Evolutionary conservation across 2,797 vertebrate species (phyloP).

Genomic region (Notoglanidium macrostoma): DNA sequence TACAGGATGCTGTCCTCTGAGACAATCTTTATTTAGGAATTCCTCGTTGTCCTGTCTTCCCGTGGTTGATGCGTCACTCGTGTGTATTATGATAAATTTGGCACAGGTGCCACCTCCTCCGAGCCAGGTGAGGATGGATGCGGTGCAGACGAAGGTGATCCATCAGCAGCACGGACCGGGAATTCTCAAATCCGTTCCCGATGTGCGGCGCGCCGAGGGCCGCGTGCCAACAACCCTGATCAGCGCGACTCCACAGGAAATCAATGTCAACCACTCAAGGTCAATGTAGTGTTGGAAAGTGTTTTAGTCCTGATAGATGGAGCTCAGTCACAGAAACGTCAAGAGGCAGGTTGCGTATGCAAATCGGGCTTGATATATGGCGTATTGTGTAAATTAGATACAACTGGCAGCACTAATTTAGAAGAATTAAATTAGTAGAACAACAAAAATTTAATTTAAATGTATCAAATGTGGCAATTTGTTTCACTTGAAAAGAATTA

Average conservation of each 20-base stretch:
- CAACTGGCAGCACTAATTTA: neutral
- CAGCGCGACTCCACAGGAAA: constrained; percentile 91
- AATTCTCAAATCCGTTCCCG: constrained; percentile 95
- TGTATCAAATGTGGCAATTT: neutral
- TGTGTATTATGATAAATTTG: constrained; percentile 89
- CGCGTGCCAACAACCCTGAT: constrained; percentile 90
- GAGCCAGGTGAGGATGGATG: constrained; percentile 88
- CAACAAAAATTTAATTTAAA: neutral
- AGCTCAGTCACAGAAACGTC: constrained; percentile 80
- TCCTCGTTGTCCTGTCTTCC: constrained; percentile 51
- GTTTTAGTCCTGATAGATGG: constrained; percentile 93
- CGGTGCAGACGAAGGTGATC: constrained; percentile 82
- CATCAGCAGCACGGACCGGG: constrained; percentile 87
- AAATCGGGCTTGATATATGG: neutral
- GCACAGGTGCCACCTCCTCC: constrained; percentile 86
- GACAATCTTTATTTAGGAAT: constrained; percentile 61
- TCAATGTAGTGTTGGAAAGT: constrained; percentile 99
- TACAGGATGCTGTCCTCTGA: constrained; percentile 43
- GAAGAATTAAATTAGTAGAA: neutral
- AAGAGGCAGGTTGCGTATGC: constrained; percentile 66
- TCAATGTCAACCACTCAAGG: constrained; percentile 96
- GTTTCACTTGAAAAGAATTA: neutral
- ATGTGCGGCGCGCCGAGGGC: constrained; percentile 86
- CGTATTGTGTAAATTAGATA: neutral
- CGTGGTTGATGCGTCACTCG: constrained; percentile 65